Evolutionary conservation across 2,797 vertebrate genomes (phyloP), one percentile per base, ranked within the genome.

Genomic region (Fratercula arctica): DNA sequence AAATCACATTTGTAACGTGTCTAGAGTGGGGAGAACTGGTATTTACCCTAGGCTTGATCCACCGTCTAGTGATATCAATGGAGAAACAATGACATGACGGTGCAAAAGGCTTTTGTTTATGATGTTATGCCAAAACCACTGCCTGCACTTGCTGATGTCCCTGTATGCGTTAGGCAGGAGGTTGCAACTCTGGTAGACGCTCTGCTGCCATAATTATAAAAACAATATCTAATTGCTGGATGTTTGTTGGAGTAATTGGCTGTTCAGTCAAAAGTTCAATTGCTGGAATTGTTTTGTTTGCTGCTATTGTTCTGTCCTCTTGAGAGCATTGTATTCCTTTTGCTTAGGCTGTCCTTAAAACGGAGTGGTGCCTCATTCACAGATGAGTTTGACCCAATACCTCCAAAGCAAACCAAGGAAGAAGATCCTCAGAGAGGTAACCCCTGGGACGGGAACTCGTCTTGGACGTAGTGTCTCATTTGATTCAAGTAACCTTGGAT

Each of bases 341-440:
- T 24, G 75, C 56, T 61, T 75, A 99, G 99, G 97, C 97, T 97
- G 92, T 98, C 98, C 33, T 63, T 99, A 50, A 99, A 99, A 93
- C 98, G 99, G 18, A 97, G 92, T 25, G 98, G 98, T 7, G 97
- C 97, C 9, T 97, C 98, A 1, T 99, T 99, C 77, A 25, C 98
- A 2, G 99, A 99, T 4, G 98, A 98, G 46, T 98, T 96, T 54
- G 98, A 98, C 35, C 95, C 98, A 0, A 93, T 98, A 20, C 97
- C 98, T 11, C 96, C 97, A 85, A 99, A 99, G 93, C 98, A 99
- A 82, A 78, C 96, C 54, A 98, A 98, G 73, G 98, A 94, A 74
- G 99, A 99, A 5, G 99, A 99, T 82, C 97, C 98, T 21, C 99
- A 99, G 93, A 99, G 98, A 99, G 99, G 99, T 99, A 91, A 93